Evolutionary conservation across 2,113 vertebrate species (phyloP), one percentile per base, ranked within the genome.

Genomic region (Mastomys coucha): DNA sequence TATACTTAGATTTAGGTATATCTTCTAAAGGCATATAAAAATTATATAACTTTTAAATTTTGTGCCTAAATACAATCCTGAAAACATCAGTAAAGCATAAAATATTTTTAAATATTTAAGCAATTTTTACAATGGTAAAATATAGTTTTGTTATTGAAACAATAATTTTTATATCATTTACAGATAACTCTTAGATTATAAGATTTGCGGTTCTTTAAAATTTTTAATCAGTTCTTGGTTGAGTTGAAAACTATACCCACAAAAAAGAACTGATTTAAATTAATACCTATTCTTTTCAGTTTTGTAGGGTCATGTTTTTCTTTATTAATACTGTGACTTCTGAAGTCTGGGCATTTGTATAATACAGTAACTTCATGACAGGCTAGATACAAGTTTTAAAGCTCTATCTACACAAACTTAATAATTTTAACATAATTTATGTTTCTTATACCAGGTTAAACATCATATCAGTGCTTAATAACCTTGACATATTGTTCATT

Each of bases 131-230:
- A 72, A 2, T 77, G 36, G 39, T 91, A 53, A 89, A 95, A 91
- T 65, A 42, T 45, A 85, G 5, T 78, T 80, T 36, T 17, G 56
- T 78, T 28, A 33, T 51, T 51, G 6, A 56, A 95, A 22, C 82
- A 63, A 67, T 45, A 51, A 16, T 82, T 77, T 31, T 78, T 51
- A 8, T 11, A 69, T 81, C 39, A 89, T 86, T 97, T 96, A 45
- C 5, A 84, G n/a, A 51, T 78, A 42, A 67, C 85, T 89, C 81
- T 87, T 95, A 78, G n/a, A 95, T 97, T n/a, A 65, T 10, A 85
- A 76, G 28, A 67, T 86, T 45, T 26, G 6, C 88, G 72, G 95
- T 91, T 51, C 49, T 70, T 81, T 91, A 51, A 85, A 91, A 13
- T 84, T 56, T 76, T 70, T 87, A 94, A 33, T 60, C 60, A 60